Conservation (phyloP, 2,113 vertebrate genomes). For the Acrocephalus kingi region DNA sequence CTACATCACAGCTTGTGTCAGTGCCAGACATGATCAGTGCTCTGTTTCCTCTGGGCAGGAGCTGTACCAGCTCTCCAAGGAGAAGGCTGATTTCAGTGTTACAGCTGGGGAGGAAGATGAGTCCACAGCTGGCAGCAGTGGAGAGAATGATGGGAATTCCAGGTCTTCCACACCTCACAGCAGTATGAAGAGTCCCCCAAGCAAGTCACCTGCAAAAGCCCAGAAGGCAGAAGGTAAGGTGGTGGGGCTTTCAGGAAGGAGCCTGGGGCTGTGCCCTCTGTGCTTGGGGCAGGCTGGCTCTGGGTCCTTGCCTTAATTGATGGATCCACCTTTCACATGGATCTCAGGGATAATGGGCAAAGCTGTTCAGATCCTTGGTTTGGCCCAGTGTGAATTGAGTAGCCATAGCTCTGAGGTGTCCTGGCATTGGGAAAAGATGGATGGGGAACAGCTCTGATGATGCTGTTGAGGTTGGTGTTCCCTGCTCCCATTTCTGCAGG, state of each 20-base stretch:
- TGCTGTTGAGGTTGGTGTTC: background rate
- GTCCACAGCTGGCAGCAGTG: slow-evolving; percentile 78
- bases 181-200: slow-evolving; percentile 21
- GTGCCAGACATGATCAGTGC: background rate
- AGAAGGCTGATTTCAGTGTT: slow-evolving; percentile 85
- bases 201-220: slow-evolving; percentile 62
- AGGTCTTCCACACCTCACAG: slow-evolving; percentile 71
- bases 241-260: background rate
- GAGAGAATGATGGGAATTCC: slow-evolving; percentile 83
- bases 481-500: background rate
- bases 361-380: background rate
- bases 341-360: background rate
- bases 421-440: background rate
- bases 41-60: slow-evolving; percentile 75
- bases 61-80: slow-evolving; percentile 92
- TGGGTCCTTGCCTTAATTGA: background rate
- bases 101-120: slow-evolving; percentile 81
- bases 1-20: rapidly evolving
- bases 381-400: background rate
- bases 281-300: background rate
- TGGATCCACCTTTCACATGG: background rate
- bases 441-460: background rate
- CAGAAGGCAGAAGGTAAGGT: slow-evolving; percentile 62
- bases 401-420: background rate
- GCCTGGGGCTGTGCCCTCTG: background rate